Conservation (phyloP, 2,888 invertebrate genomes). For the Latrodectus hesperus region DNA sequence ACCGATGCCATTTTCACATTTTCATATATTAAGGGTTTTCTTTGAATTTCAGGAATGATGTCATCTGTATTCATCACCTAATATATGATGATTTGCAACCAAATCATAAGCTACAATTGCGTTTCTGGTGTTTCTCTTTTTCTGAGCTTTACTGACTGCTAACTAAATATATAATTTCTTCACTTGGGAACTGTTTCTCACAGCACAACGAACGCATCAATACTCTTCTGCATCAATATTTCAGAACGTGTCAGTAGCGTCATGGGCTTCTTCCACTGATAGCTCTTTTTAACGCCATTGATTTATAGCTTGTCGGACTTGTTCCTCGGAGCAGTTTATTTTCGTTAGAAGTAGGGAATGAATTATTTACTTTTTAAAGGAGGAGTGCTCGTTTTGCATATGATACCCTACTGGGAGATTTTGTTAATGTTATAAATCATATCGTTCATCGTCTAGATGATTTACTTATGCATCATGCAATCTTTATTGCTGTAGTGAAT, state of each 20-base stretch:
- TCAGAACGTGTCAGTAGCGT: slow-evolving; percentile 32
- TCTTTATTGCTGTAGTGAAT: not conserved
- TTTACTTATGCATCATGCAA: not conserved
- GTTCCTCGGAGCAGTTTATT: slow-evolving; percentile 37
- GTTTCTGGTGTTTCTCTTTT: not conserved
- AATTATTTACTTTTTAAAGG: slow-evolving; percentile 53
- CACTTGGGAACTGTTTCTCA: slow-evolving; percentile 10
- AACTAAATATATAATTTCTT: slow-evolving; percentile 56
- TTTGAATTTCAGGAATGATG: too few relatives aligned
- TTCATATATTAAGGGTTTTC: too few relatives aligned
- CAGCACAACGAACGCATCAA: slow-evolving; percentile 3
- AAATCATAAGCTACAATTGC: slow-evolving; percentile 11
- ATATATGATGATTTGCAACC: too few relatives aligned
- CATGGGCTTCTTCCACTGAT: slow-evolving; percentile 25
- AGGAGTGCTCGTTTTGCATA: not conserved
- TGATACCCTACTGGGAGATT: not conserved
- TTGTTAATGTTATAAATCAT: not conserved
- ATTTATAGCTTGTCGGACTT: slow-evolving; percentile 46
- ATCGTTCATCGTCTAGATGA: not conserved
- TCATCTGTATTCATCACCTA: too few relatives aligned
- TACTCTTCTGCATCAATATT: slow-evolving; percentile 34
- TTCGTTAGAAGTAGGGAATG: slow-evolving; percentile 29
- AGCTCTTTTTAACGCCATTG: slow-evolving; percentile 64
- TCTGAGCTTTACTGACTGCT: not conserved
- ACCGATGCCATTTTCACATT: too few relatives aligned